Base-by-base conservation (phyloP, 2,797 vertebrate species). In the Anguilla pacifica region DNA sequence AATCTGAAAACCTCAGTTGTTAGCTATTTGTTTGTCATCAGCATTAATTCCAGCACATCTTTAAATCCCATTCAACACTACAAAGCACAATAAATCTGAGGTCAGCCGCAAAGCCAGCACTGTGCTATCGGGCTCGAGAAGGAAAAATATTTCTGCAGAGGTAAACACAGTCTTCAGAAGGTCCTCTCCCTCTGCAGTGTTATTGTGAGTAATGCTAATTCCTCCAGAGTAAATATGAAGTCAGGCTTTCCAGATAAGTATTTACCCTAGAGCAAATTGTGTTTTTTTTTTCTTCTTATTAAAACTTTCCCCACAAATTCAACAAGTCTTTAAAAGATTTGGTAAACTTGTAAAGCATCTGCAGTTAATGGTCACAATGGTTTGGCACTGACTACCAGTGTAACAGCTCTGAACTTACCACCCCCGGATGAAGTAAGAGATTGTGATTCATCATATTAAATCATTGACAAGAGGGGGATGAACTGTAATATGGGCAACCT, bases 381-480 rank as follows among this genome's bases (percentile, higher is more conserved):
- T 67, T 67, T 3, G 61, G 13, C 55, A 17, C 51, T 7, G 51
- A 53, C 11, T 53, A 53, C 51, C 51, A 53, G 7, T 9, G 17
- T 61, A 25, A 39, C 15, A 22, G 59, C 15, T 22, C 59, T 61
- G 59, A 61, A 61, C 2, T 61, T 61, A 10, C 59, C 17, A 2
- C 22, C 15, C 13, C 15, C 22, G n/a, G 22, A 67, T 67, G 61
- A 25, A 67, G 61, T 67, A 67, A 67, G 61, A 67, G 61, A 67
- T 22, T 67, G 61, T 67, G 61, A 67, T 67, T 67, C 61, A 67
- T 67, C 22, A 67, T 67, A 67, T 67, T 67, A 67, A 67, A 67
- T 67, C 61, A 67, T 13, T 67, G 22, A 25, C 61, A 67, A 67
- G 22, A 67, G 22, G 13, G 13, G 55, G 55, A 57, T 57, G 2